Evolutionary conservation across 1,140 invertebrate genomes (phyloP).

Genomic region (Dolichoris vasculosae): DNA sequence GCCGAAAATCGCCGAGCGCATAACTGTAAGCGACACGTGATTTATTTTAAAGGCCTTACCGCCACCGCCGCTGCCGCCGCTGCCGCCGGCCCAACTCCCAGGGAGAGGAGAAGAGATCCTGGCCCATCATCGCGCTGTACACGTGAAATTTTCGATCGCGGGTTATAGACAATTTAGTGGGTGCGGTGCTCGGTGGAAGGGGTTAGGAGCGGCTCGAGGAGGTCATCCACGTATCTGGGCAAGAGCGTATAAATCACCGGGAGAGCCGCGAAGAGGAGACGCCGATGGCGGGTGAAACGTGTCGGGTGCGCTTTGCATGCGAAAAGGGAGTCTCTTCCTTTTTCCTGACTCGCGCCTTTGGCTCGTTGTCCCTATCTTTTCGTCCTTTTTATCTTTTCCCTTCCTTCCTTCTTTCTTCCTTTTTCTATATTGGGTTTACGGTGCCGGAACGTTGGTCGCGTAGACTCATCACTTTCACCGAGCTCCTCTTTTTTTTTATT

Average conservation of each 20-base stretch:
- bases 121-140: background rate
- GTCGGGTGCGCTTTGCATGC: slow-evolving; percentile 32
- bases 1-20: slow-evolving; percentile 2
- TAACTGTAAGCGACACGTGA: slow-evolving; percentile 25
- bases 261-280: background rate
- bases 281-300: too few species aligned
- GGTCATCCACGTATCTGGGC: slow-evolving; percentile 1
- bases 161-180: slow-evolving; percentile 24
- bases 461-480: slow-evolving; percentile 45
- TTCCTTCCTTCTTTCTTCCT: background rate
- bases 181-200: background rate
- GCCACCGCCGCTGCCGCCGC: background rate
- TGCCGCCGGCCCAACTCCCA: background rate
- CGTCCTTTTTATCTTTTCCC: background rate
- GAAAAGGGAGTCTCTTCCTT: background rate
- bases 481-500: background rate
- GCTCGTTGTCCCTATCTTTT: background rate
- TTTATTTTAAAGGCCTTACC: slow-evolving; percentile 12
- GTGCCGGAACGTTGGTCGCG: background rate
- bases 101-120: background rate
- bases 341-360: background rate
- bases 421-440: background rate
- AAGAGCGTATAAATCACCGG: slow-evolving; percentile 30
- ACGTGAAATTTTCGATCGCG: slow-evolving; percentile 14
- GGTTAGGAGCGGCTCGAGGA: background rate